These are phyloP conservation scores for Clarias fuscus DNA, from an alignment of 2,797 vertebrate species.

Conservation along the genomic window DNA sequence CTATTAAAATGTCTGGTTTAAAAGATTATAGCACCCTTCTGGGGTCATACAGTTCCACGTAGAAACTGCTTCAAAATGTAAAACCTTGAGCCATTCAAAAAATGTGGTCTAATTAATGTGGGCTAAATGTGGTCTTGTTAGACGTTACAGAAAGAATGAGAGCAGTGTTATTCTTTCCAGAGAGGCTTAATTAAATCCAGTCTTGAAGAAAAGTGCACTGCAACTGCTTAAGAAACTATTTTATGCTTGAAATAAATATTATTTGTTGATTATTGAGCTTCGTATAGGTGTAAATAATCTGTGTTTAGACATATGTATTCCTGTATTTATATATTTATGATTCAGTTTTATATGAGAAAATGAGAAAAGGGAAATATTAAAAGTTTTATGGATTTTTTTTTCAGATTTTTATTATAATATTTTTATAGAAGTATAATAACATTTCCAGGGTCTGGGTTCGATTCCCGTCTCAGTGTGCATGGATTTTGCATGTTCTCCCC, in stretches of 20 bases:
- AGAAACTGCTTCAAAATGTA: not conserved
- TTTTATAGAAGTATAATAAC: not conserved
- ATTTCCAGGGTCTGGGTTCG: too few relatives aligned
- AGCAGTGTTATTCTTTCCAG: not conserved
- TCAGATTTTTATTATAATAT: not conserved
- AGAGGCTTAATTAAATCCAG: not conserved
- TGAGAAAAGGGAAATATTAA: not conserved
- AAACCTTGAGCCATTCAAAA: not conserved
- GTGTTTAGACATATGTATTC: too few relatives aligned
- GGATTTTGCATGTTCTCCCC: too few relatives aligned
- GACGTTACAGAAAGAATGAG: not conserved
- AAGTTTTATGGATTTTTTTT: not conserved
- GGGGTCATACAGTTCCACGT: not conserved
- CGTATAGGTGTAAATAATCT: too few relatives aligned
- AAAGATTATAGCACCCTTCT: not conserved
- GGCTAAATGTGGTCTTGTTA: not conserved
- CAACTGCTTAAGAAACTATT: not conserved
- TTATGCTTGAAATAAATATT: not conserved
- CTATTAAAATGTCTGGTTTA: not conserved
- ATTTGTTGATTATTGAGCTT: not conserved
- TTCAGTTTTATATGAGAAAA: not conserved
- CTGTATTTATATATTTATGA: too few relatives aligned
- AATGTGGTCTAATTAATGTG: not conserved
- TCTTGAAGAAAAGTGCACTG: not conserved
- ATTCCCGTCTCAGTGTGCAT: too few relatives aligned